These are phyloP conservation scores for Gryon sp. DNA, from an alignment of 1,140 invertebrate species.

Conservation along the genomic window DNA sequence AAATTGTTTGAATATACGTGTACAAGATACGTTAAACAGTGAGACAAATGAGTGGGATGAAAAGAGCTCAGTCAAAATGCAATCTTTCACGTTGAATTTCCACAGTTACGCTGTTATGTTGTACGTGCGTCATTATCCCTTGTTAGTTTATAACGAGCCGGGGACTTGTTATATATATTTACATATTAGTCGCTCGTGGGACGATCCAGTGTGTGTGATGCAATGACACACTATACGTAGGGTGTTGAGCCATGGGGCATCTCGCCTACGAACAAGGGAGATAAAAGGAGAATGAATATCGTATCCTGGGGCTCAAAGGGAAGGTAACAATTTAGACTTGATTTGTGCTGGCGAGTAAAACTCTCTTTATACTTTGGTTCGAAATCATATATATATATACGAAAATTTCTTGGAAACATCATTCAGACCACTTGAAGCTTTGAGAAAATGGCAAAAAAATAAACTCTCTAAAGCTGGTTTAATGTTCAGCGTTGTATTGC, in stretches of 20 bases:
- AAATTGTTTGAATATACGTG: constrained; percentile 55
- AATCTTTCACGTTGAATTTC: constrained; percentile 57
- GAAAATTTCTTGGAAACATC: no score
- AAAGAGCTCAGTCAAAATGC: constrained; percentile 63
- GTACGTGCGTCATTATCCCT: constrained; percentile 70
- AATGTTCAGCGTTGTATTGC: no score
- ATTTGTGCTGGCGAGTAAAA: no score
- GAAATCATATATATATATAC: no score
- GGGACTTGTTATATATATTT: constrained; percentile 72
- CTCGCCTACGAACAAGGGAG: constrained; percentile 19
- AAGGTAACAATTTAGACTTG: no score
- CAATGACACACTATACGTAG: constrained; percentile 33
- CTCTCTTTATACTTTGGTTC: no score
- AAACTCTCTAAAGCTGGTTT: no score
- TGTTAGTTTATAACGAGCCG: constrained; percentile 74
- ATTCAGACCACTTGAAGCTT: no score
- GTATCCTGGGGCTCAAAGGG: not conserved
- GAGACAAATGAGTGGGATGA: constrained; percentile 66
- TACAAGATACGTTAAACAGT: constrained; percentile 53
- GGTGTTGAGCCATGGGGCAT: constrained; percentile 36
- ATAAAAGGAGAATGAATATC: constrained; percentile 36
- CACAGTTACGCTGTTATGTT: constrained; percentile 42
- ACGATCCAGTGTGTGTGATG: constrained; percentile 14
- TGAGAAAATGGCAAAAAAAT: no score
- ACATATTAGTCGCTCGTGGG: constrained; percentile 68